A percentile compares a stretch with the other conserved stretches of the same genome.
Evolutionary conservation across 2,797 vertebrate genomes (phyloP).

Genomic region (Bradypodion ventrale): DNA sequence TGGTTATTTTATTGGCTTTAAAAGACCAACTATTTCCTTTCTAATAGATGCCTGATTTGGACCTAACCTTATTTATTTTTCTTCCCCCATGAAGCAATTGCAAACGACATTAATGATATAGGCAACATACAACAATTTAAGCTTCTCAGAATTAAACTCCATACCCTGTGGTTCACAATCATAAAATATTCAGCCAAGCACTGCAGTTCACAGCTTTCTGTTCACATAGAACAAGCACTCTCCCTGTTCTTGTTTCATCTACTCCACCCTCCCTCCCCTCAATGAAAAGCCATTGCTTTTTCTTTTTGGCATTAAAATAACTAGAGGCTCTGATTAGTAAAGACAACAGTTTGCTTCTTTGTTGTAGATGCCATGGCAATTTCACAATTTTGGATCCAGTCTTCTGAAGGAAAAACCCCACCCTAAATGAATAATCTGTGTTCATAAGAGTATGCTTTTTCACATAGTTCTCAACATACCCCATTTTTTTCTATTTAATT

Average conservation of each 20-base stretch:
- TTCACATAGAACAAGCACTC: slow-evolving; percentile 51
- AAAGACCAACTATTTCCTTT: slow-evolving; percentile 28
- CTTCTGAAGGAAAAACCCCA: slow-evolving; percentile 14
- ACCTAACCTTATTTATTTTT: slow-evolving; percentile 39
- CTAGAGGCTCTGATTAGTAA: slow-evolving; percentile 47
- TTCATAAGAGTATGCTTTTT: background rate
- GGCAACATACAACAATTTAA: slow-evolving; percentile 46
- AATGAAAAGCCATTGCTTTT: background rate
- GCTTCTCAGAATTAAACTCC: slow-evolving; percentile 62
- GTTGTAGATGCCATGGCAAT: slow-evolving; percentile 32
- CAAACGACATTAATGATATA: slow-evolving; percentile 58
- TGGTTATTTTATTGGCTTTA: background rate
- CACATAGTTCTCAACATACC: background rate
- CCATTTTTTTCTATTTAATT: background rate
- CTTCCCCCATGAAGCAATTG: slow-evolving; percentile 43
- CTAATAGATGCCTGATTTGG: slow-evolving; percentile 1
- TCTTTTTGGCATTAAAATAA: slow-evolving; percentile 53
- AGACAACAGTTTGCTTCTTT: slow-evolving; percentile 44
- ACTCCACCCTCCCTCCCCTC: background rate
- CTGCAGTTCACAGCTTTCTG: slow-evolving; percentile 72
- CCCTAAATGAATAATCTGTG: slow-evolving; percentile 6
- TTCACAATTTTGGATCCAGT: slow-evolving; percentile 39
- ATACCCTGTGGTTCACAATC: slow-evolving; percentile 71
- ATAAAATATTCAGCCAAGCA: slow-evolving; percentile 79
- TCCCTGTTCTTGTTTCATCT: background rate